Percentiles rank a stretch among this genome's conserved stretches.
These are phyloP conservation scores for Achatina immaculata DNA, from an alignment of 1,140 invertebrate genomes.

Conservation along the genomic window DNA sequence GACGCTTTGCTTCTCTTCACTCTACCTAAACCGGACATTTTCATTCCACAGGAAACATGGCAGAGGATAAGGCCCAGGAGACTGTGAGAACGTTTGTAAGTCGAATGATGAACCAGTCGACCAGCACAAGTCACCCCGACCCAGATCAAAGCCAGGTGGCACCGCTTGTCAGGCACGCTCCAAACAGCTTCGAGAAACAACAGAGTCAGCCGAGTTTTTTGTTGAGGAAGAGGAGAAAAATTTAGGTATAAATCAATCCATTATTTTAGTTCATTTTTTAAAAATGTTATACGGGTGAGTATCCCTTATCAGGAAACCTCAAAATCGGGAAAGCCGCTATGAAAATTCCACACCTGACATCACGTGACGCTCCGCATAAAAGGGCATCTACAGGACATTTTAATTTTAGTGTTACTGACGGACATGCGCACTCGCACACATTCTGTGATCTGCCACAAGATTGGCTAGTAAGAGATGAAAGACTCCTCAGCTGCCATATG, in stretches of 20 bases:
- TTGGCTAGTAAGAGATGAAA: too few species aligned
- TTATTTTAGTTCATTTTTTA: not conserved
- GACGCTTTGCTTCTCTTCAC: too few species aligned
- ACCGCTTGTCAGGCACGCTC: not conserved
- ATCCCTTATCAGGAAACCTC: not conserved
- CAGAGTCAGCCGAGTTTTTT: constrained; percentile 17
- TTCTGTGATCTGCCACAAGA: too few species aligned
- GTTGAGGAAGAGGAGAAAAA: constrained; percentile 11
- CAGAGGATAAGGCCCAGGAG: constrained; percentile 25
- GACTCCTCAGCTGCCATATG: too few species aligned
- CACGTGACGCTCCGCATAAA: not conserved
- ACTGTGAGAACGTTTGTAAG: constrained; percentile 18
- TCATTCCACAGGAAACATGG: constrained; percentile 21
- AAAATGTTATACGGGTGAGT: not conserved
- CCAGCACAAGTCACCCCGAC: not conserved
- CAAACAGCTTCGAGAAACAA: constrained; percentile 24
- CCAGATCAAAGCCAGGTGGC: not conserved
- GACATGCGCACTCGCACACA: too few species aligned
- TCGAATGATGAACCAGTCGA: constrained; percentile 20
- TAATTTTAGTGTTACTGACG: too few species aligned
- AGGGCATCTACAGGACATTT: not conserved
- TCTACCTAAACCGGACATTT: too few species aligned
- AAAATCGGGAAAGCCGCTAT: not conserved
- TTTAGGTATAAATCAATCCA: not conserved
- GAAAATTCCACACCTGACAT: not conserved